Percentiles rank a stretch among this genome's conserved stretches.
Evolutionary conservation across 2,113 vertebrate genomes (phyloP).

Genomic region (Hippocampus abdominalis): DNA sequence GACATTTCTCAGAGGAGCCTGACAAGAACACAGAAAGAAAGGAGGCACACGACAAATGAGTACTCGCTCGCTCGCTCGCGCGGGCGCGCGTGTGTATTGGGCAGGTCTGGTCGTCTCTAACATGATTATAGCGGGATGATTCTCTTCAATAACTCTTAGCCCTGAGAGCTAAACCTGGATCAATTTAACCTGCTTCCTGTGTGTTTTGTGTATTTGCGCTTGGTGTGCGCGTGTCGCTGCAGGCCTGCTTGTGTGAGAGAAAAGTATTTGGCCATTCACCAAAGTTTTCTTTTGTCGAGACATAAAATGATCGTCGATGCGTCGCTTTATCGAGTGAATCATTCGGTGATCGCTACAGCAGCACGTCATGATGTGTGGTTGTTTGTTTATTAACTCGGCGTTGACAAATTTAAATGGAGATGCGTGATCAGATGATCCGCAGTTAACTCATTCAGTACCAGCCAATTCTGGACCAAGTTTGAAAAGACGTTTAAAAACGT

Average conservation of each 20-base stretch:
- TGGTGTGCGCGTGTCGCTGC: conserved; percentile 32
- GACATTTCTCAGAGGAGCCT: conserved; percentile 68
- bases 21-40: conserved; percentile 62
- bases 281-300: conserved; percentile 3
- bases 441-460: no score
- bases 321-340: background rate
- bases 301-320: background rate
- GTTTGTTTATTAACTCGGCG: background rate
- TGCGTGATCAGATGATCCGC: background rate
- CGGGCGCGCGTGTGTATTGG: conserved; percentile 45
- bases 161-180: conserved; percentile 77
- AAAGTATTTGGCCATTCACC: conserved; percentile 12
- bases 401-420: background rate
- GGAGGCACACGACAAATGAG: conserved; percentile 61
- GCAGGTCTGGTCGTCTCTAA: conserved; percentile 73
- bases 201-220: conserved; percentile 39
- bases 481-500: no score
- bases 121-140: conserved; percentile 76
- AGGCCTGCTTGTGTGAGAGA: conserved; percentile 51
- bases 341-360: background rate
- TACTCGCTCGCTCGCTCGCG: conserved; percentile 1
- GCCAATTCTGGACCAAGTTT: no score
- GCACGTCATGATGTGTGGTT: background rate
- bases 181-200: conserved; percentile 73
- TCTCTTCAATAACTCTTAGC: conserved; percentile 81